phyloP scores from a whole-genome alignment of 1,140 invertebrate species.

The Drosophila equinoxialis region DNA sequence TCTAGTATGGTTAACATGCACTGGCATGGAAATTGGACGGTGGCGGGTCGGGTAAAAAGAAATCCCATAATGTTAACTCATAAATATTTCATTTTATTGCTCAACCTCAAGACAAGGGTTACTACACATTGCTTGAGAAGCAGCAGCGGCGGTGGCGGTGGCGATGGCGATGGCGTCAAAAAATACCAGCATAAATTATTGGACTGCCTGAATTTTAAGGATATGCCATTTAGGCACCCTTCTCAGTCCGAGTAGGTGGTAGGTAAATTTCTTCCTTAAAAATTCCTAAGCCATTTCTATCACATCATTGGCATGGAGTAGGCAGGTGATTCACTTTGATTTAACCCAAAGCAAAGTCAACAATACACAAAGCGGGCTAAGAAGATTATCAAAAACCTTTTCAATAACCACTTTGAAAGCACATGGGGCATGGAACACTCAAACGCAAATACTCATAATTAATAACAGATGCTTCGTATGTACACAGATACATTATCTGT shows the following conservation, averaged over 20 bases:
- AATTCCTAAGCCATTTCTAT: neutral
- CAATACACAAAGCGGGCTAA: no score
- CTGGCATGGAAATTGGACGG: neutral
- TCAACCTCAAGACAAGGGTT: conserved; percentile 69
- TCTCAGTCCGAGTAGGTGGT: neutral
- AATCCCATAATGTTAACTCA: conserved; percentile 72
- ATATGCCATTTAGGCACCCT: conserved; percentile 19
- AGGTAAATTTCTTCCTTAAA: neutral
- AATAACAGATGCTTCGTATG: neutral
- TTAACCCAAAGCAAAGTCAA: neutral
- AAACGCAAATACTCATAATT: neutral
- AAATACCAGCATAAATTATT: conserved; percentile 66
- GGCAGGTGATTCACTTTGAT: conserved; percentile 7
- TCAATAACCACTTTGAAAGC: neutral
- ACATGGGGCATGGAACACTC: neutral
- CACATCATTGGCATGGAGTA: conserved; percentile 14
- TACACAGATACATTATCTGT: neutral
- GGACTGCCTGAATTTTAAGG: conserved; percentile 15
- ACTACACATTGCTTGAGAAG: conserved; percentile 29
- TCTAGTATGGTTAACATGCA: conserved; percentile 2
- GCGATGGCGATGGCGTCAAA: conserved; percentile 48
- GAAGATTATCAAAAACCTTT: neutral
- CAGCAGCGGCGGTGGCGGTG: conserved; percentile 27
- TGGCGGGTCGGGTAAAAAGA: conserved; percentile 42
- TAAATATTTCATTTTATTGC: conserved; percentile 76